Base-by-base conservation (phyloP, 2,797 vertebrate genomes). In the Takifugu rubripes region DNA sequence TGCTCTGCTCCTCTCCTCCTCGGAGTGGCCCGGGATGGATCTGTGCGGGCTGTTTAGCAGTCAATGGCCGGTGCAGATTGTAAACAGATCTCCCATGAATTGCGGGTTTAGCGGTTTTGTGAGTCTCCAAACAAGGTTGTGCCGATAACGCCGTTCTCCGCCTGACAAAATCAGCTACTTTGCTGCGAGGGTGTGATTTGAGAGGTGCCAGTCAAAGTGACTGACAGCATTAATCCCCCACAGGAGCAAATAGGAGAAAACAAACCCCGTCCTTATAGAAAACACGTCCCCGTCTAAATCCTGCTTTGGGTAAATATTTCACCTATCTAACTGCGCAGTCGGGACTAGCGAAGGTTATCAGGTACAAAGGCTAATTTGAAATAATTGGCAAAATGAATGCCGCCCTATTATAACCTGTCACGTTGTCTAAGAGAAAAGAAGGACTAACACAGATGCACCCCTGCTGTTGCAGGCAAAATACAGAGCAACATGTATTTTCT, bases 31-130 rank as follows among this genome's bases (percentile, higher is more conserved):
- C 86, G 87, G 87, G 83, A 87, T 88, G 89, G 83, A 86, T 87
- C 84, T 87, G 74, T 77, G 79, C 84, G 86, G 81, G 84, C 90
- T 91, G 87, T 90, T 92, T 90, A 91, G 90, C 90, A 91, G 90
- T 91, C 89, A 90, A 89, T 84, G 89, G 89, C 88, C 87, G 71
- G 83, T 72, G 87, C 84, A 91, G 90, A 91, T 92, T 92, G 91
- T 92, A 92, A 92, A 92, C 89, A 92, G 90, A 92, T 92, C 91
- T 92, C 91, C 83, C 81, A 89, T 91, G 90, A 92, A 91, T 91
- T 91, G 89, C 84, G 79, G 88, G 84, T 92, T 93, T 91, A 91
- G 91, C 84, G 86, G 85, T 91, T 92, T 91, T 88, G 90, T 84
- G 82, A 87, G 88, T 91, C 92, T 92, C 89, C 89, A 90, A 92